Conservation (phyloP, 2,113 vertebrate genomes). For the Perca flavescens region DNA sequence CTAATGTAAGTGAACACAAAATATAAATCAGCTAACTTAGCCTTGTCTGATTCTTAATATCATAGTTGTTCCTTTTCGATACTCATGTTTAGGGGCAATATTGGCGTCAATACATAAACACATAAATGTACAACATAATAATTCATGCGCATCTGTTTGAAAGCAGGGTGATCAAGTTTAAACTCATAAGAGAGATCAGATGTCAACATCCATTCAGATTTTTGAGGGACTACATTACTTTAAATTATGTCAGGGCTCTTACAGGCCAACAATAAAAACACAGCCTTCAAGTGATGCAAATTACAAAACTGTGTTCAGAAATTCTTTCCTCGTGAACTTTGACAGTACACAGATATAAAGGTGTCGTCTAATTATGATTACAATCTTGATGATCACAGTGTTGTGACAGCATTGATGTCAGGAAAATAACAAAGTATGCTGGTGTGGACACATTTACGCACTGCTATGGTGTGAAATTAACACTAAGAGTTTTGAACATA, state of each 20-base stretch:
- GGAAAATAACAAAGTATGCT: not conserved
- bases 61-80: not conserved
- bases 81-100: conserved; percentile 10
- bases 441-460: not conserved
- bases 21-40: not conserved
- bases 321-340: not conserved
- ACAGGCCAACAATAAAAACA: not conserved
- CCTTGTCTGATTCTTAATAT: not conserved
- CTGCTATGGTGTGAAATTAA: not conserved
- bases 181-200: not conserved
- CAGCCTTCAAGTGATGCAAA: not conserved
- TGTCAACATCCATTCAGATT: conserved; percentile 6
- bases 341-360: not conserved
- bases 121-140: not conserved
- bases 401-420: not conserved
- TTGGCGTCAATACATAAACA: not conserved
- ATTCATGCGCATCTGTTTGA: not conserved
- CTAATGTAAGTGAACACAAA: not conserved
- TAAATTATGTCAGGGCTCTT: not conserved
- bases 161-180: not conserved
- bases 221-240: not conserved
- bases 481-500: not conserved
- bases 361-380: not conserved
- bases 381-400: not conserved
- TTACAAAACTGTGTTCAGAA: conserved; percentile 8